Conservation (phyloP, 2,888 invertebrate species). For the Phengaris arion region DNA sequence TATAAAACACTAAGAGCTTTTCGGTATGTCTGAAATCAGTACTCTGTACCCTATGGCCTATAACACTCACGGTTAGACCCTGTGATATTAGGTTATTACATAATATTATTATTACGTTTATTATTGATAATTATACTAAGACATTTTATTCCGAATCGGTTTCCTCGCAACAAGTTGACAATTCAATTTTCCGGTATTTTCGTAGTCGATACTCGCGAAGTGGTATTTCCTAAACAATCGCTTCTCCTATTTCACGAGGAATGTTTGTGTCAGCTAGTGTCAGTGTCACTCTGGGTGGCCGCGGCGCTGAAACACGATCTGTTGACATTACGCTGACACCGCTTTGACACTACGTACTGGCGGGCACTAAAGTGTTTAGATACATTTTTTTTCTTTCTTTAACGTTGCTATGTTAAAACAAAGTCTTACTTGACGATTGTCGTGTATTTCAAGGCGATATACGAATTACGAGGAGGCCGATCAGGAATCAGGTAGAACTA, state of each 20-base stretch:
- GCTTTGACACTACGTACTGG: conserved; percentile 31
- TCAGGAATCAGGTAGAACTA: too few relatives aligned
- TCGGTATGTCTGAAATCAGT: too few relatives aligned
- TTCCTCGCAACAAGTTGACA: background rate
- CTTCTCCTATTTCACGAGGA: conserved; percentile 7
- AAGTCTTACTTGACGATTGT: too few relatives aligned
- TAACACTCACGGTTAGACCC: too few relatives aligned
- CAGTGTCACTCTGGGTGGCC: conserved; percentile 36
- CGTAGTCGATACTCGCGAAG: background rate
- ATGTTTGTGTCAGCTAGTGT: background rate
- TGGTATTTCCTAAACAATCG: conserved; percentile 16
- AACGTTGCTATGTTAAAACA: background rate
- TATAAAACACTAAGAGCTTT: too few relatives aligned
- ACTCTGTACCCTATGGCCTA: too few relatives aligned
- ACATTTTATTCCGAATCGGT: background rate
- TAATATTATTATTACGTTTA: too few relatives aligned
- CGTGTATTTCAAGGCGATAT: too few relatives aligned
- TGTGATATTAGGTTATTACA: too few relatives aligned
- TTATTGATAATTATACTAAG: too few relatives aligned
- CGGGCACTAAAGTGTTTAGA: conserved; percentile 12
- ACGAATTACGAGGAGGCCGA: too few relatives aligned
- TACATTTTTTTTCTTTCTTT: background rate
- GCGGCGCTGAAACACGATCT: conserved; percentile 31
- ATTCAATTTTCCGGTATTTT: background rate
- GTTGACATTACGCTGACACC: conserved; percentile 24